Base-by-base conservation (phyloP, 2,888 invertebrate species). In the Stenodema calcarata region DNA sequence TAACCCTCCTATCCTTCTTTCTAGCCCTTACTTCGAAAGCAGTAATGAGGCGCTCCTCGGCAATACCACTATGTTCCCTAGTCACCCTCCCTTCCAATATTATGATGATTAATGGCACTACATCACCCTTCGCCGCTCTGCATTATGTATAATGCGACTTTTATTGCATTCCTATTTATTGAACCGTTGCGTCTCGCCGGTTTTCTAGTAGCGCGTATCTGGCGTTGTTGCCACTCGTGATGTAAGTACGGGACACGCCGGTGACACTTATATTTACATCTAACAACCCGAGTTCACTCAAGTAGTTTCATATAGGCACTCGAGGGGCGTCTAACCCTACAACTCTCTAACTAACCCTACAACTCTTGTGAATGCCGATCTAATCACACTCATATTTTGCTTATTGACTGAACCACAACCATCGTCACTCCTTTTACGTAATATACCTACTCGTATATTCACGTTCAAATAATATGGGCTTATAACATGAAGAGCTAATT, bases 121-220 rank as follows among this genome's bases (percentile, higher is more conserved):
- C 82, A 82, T 82, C 69, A 82, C 69, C 82, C 82, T 35, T 82
- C 69, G 69, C 82, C 62, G 82, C 82, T 69, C 47, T 82, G 82
- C 42, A 82, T 82, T 69, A 82, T 82, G 82, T 82, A 82, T 82
- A 82, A 82, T 82, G 82, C 82, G 82, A 82, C 82, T 82, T 82
- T 82, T 82, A 82, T 82, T 42, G 69, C 82, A 82, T 80, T 80
- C 80, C 80, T 80, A 50, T 80, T 80, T 54, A 50, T 50, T 80
- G 47, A 50, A 50, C 54, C 80, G 54, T 80, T 30, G 54, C 4
- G 62, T 62, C 62, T 62, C 62, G 62, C 62, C 27, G 62, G 62
- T 62, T 41, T 41, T 75, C 73, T 73, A 28, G 73, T 54, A 54
- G 54, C 54, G 54, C n/a, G n/a, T n/a, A n/a, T n/a, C 54, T n/a